Evolutionary conservation across 2,888 invertebrate genomes (phyloP), one percentile per base, ranked within the genome.

Genomic region (Heteropelma amictum): DNA sequence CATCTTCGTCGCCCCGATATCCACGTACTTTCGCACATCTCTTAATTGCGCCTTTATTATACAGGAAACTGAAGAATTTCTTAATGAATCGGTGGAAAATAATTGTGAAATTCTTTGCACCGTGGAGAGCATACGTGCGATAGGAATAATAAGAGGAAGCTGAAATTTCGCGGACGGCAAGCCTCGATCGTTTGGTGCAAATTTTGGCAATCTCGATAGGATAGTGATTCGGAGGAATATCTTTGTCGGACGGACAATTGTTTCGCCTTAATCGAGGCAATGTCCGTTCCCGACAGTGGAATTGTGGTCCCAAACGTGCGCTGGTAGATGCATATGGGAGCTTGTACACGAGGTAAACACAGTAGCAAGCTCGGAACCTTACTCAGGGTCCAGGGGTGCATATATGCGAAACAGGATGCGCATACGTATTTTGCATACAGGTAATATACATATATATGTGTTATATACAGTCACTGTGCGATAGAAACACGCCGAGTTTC

Each of bases 41-140:
- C 84, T 58, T 86, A 86, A 86, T 86, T 86, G 86, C 81, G 69
- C 80, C 80, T 82, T 82, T 81, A 83, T 86, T 85, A 79, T 77
- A 81, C 80, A n/a, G 77, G 72, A 77, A 79, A 79, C 72, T 58
- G 67, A 68, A 81, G 82, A 85, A 85, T 83, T 80, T 74, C 78
- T 80, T 85, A 85, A 86, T 84, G 86, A 85, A 85, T 84, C 79
- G 80, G 78, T 79, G n/a, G 49, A 3, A 51, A 35, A 47, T 33
- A 76, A 79, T 83, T 81, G 81, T 79, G 71, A 70, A 72, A 75
- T 74, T 67, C 67, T 47, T 75, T 17, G 12, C 12, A 17, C 1
- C 3, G n/a, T 26, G 38, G 19, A 7, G 17, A 26, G 33, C 19
- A 21, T 8, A n/a, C 10, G 12, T n/a, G 7, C 30, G 1, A 38